Evolutionary conservation across 2,888 invertebrate species (phyloP).

Genomic region (Hydroisotoma schaefferi): DNA sequence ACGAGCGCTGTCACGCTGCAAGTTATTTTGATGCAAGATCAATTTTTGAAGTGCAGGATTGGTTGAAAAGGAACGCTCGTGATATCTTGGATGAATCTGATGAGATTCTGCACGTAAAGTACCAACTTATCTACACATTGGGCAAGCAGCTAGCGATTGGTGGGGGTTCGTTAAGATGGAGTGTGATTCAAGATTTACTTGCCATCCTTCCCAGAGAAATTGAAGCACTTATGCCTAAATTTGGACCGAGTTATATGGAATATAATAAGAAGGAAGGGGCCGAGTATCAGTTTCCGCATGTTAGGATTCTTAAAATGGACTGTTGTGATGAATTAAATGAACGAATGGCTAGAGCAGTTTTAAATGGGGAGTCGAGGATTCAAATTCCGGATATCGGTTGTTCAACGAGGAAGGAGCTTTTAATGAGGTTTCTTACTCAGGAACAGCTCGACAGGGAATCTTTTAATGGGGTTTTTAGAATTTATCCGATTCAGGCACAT

Average conservation of each 20-base stretch:
- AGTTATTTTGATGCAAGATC: constrained; percentile 3
- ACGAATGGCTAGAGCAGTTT: constrained; percentile 8
- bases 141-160: constrained; percentile 27
- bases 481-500: constrained; percentile 17
- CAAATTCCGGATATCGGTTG: constrained; percentile 14
- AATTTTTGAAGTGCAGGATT: constrained; percentile 26
- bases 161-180: constrained; percentile 30
- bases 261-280: not conserved
- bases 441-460: constrained; percentile 9
- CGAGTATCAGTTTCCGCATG: constrained; percentile 11
- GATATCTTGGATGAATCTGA: constrained; percentile 45
- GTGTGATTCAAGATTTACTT: constrained; percentile 16
- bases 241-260: constrained; percentile 11
- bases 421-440: constrained; percentile 13
- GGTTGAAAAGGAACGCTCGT: constrained; percentile 23
- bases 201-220: constrained; percentile 16
- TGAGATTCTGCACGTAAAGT: constrained; percentile 42
- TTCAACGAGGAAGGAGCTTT: not conserved
- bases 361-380: constrained; percentile 8
- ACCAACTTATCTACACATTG: constrained; percentile 42
- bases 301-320: constrained; percentile 11
- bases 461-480: constrained; percentile 13
- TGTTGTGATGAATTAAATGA: not conserved
- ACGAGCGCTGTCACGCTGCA: constrained; percentile 14
- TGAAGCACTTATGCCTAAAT: not conserved